Evolutionary conservation across 2,888 invertebrate species (phyloP).

Genomic region (Rosalia funebris): DNA sequence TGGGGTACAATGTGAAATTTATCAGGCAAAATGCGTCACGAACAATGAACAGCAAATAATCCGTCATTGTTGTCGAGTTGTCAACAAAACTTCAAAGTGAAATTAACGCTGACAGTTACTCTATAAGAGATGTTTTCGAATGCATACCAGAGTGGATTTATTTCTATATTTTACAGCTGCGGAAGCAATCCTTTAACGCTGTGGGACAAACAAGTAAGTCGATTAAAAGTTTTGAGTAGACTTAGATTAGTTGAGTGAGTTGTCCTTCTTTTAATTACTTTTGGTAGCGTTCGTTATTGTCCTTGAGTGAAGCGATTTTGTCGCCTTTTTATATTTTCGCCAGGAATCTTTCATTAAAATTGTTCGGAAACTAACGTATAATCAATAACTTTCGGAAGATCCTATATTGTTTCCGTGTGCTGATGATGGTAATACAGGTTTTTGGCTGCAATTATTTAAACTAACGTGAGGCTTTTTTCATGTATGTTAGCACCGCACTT

Average conservation of each 20-base stretch:
- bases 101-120: constrained; percentile 2
- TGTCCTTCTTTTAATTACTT: neutral
- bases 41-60: neutral
- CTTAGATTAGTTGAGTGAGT: neutral
- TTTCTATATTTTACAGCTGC: constrained; percentile 74
- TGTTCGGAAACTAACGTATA: too few species aligned
- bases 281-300: neutral
- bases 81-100: constrained; percentile 17
- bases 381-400: too few species aligned
- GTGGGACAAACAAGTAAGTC: constrained; percentile 71
- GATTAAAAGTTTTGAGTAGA: constrained; percentile 19
- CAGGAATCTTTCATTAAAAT: too few species aligned
- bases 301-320: neutral
- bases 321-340: too few species aligned
- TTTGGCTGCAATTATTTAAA: too few species aligned
- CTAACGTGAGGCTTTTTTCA: too few species aligned
- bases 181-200: constrained; percentile 74
- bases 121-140: constrained; percentile 71
- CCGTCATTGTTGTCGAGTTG: neutral
- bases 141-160: constrained; percentile 74
- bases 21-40: neutral
- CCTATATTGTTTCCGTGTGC: too few species aligned
- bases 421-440: too few species aligned
- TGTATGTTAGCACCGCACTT: too few species aligned
- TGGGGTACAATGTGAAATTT: too few species aligned